A percentile compares a stretch with the other conserved stretches of the same genome.
phyloP scores from a whole-genome alignment of 2,797 vertebrate genomes.

The Gallinago stenura region DNA sequence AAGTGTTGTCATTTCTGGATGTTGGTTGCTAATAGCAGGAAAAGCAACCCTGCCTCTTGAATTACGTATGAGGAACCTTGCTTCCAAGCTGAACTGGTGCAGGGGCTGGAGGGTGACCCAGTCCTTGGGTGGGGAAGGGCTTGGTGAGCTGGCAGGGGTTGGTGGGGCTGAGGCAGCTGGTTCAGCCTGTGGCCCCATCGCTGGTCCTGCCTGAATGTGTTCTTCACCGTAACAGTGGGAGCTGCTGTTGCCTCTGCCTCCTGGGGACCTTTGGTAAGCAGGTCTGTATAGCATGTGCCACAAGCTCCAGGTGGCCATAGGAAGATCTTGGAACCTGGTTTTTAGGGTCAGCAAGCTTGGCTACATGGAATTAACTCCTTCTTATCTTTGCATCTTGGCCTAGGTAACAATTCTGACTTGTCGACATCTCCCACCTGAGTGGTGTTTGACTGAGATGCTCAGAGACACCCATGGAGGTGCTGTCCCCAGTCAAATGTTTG shows the following conservation, averaged over 20 bases:
- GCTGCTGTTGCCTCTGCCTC: neutral
- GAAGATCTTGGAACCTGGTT: neutral
- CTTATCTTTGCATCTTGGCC: neutral
- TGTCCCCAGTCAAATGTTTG: neutral
- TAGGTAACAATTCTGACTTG: neutral
- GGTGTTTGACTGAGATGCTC: neutral
- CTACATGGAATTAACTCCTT: neutral
- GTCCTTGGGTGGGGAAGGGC: neutral
- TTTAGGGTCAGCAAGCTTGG: neutral
- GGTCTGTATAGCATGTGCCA: neutral
- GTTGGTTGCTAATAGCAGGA: neutral
- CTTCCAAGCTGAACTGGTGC: neutral
- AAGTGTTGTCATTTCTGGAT: neutral
- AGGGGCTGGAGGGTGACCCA: neutral
- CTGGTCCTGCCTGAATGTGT: neutral
- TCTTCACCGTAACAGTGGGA: neutral
- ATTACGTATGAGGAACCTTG: neutral
- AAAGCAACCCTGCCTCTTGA: conserved; percentile 6
- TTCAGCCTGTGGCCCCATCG: neutral
- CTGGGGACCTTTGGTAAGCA: neutral
- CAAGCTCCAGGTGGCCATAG: neutral
- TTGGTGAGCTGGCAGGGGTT: neutral
- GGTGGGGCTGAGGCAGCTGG: neutral
- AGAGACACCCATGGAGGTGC: neutral
- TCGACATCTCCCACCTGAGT: neutral